These are phyloP conservation scores for Cavia porcellus DNA, from an alignment of 2,113 vertebrate genomes.

Conservation along the genomic window DNA sequence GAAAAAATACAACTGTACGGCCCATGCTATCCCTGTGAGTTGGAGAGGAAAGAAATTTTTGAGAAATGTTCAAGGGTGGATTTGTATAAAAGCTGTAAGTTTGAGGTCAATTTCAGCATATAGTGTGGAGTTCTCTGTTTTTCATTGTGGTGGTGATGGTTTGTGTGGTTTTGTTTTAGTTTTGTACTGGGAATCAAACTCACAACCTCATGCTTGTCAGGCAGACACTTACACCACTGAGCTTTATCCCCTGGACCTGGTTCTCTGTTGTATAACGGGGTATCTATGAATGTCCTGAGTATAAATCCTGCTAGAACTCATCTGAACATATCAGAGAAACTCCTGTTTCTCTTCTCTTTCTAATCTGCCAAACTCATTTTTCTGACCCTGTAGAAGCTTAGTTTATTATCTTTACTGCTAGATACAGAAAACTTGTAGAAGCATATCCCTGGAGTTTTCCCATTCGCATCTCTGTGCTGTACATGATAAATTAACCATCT, in stretches of 20 bases:
- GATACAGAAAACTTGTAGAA: neutral
- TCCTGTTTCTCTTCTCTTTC: neutral
- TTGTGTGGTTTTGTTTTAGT: too few relatives aligned
- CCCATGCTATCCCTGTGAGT: neutral
- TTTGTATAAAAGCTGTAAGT: fast-evolving
- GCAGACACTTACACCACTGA: too few relatives aligned
- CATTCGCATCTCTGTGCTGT: neutral
- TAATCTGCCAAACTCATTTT: neutral
- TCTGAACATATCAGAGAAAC: neutral
- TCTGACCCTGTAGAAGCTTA: neutral
- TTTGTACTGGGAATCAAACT: too few relatives aligned
- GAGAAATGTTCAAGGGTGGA: neutral
- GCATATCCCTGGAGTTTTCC: neutral
- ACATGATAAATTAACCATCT: neutral
- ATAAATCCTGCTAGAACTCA: neutral
- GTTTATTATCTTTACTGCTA: neutral
- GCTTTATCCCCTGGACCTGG: too few relatives aligned
- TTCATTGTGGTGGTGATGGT: too few relatives aligned
- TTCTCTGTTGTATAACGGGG: neutral
- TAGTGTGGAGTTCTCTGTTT: fast-evolving
- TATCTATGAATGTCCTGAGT: fast-evolving
- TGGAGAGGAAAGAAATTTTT: neutral
- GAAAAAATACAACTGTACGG: neutral
- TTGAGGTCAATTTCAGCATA: neutral
- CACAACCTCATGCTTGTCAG: too few relatives aligned